Conservation (phyloP, 1,140 invertebrate genomes). For the Zophobas morio region DNA sequence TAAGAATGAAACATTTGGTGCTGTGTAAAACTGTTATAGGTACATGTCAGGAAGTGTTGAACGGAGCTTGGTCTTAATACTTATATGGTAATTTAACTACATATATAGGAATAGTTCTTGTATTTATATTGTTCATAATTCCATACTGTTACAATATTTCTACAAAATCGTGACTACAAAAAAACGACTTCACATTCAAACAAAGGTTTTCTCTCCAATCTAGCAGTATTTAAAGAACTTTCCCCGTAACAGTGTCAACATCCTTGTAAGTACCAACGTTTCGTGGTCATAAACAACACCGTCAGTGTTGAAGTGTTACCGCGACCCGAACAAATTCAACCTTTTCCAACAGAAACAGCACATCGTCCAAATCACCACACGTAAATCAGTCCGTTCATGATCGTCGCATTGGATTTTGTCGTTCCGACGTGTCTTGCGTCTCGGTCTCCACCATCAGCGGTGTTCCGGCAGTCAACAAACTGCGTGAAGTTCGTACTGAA, state of each 20-base stretch:
- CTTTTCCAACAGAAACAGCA: conserved; percentile 20
- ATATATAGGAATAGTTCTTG: no score
- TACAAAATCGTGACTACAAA: no score
- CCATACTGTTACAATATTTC: no score
- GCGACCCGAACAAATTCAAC: conserved; percentile 24
- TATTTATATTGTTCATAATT: no score
- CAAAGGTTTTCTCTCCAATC: no score
- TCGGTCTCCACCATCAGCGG: conserved; percentile 5
- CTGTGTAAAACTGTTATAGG: no score
- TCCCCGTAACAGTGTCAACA: neutral
- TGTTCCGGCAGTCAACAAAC: conserved; percentile 15
- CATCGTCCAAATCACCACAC: conserved; percentile 17
- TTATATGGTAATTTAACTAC: no score
- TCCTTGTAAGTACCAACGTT: conserved; percentile 7
- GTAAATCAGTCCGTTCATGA: conserved; percentile 31
- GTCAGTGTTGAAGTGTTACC: conserved; percentile 31
- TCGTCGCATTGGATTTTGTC: neutral
- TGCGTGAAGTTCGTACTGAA: conserved; percentile 20
- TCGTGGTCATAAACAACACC: conserved; percentile 24
- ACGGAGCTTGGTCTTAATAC: no score
- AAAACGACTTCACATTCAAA: no score
- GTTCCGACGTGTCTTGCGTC: conserved; percentile 9
- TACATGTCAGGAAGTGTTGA: no score
- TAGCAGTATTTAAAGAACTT: neutral
- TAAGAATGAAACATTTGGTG: no score